Conservation (phyloP, 2,888 invertebrate genomes). For the Thymelicus sylvestris region DNA sequence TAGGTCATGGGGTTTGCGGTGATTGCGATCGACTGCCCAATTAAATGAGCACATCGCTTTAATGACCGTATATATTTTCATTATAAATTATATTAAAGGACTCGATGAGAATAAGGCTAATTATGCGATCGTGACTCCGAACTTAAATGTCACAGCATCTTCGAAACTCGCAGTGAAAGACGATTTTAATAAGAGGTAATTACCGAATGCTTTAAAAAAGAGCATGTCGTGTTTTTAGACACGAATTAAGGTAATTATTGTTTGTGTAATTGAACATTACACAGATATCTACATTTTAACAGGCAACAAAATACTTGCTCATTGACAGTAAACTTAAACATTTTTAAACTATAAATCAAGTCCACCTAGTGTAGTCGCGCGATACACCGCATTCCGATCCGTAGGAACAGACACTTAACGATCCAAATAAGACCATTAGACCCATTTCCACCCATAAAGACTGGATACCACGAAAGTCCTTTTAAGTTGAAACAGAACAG, state of each 20-base stretch:
- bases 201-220: conserved; percentile 14
- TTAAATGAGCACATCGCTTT: conserved; percentile 22
- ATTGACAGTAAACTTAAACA: background rate
- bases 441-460: conserved; percentile 35
- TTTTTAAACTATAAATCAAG: conserved; percentile 2
- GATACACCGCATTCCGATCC: conserved; percentile 24
- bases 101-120: conserved; percentile 31
- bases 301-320: background rate
- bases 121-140: conserved; percentile 31
- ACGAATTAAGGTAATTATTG: conserved; percentile 13
- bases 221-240: conserved; percentile 16
- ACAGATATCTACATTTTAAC: conserved; percentile 3
- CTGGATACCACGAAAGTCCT: conserved; percentile 35
- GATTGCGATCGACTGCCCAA: conserved; percentile 25
- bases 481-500: conserved; percentile 43
- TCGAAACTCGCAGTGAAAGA: conserved; percentile 30
- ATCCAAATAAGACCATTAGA: conserved; percentile 34
- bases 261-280: conserved; percentile 7
- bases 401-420: conserved; percentile 26
- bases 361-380: background rate
- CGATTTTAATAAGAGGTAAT: conserved; percentile 29
- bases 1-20: conserved; percentile 24
- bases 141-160: conserved; percentile 33
- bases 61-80: conserved; percentile 16
- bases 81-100: conserved; percentile 34